Percentiles rank a stretch among this genome's conserved stretches.
phyloP scores from a whole-genome alignment of 2,113 vertebrate genomes.

The Montifringilla adamsi region DNA sequence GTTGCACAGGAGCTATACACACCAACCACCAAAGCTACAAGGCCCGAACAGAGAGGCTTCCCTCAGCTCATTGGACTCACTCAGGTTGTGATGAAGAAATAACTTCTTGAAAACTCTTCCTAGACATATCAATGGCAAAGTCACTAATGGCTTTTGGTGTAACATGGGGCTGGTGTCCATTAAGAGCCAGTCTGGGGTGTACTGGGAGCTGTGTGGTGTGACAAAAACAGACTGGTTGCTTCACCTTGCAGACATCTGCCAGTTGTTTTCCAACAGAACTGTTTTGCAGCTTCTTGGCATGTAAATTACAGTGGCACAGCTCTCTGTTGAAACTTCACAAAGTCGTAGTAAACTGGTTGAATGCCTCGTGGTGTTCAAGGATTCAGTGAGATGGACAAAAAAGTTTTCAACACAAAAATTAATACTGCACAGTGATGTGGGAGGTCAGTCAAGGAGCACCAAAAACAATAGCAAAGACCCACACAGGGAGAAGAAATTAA shows the following conservation, averaged over 20 bases:
- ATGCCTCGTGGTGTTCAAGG: not conserved
- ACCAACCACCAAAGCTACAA: not conserved
- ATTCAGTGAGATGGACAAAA: not conserved
- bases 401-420: not conserved
- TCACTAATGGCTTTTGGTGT: not conserved
- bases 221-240: not conserved
- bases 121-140: too few species aligned
- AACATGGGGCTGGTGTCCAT: not conserved
- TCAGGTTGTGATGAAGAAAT: not conserved
- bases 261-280: not conserved
- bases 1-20: not conserved
- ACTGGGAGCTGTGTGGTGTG: not conserved
- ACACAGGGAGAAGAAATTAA: not conserved
- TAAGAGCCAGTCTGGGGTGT: not conserved
- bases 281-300: not conserved
- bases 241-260: conserved; percentile 8
- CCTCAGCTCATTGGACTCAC: not conserved
- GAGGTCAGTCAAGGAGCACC: not conserved
- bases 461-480: not conserved
- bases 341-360: not conserved
- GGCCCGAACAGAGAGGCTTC: not conserved
- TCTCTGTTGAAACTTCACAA: not conserved
- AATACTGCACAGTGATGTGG: not conserved
- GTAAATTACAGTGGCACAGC: not conserved
- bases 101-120: not conserved